phyloP scores from a whole-genome alignment of 2,113 vertebrate species.

The Butorides virescens region DNA sequence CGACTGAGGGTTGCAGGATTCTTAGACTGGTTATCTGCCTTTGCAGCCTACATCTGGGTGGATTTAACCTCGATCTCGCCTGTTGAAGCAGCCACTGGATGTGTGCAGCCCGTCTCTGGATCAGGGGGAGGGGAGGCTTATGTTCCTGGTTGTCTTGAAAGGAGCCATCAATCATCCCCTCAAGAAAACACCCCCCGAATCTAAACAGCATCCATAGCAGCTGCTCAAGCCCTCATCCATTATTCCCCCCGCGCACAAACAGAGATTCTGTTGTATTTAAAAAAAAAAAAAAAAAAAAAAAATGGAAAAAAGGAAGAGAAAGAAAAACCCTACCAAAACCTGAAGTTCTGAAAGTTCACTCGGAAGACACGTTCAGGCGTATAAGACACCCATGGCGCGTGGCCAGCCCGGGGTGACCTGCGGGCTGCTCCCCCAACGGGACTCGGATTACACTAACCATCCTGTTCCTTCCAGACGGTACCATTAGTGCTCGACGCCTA shows the following conservation, averaged over 20 bases:
- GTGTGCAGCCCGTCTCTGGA: not conserved
- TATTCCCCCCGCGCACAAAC: not conserved
- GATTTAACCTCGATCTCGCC: not conserved
- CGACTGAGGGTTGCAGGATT: not conserved
- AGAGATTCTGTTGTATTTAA: not conserved
- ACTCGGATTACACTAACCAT: not conserved
- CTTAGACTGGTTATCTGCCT: not conserved
- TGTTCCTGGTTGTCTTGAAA: not conserved
- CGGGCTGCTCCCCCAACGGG: not conserved
- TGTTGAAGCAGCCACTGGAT: not conserved
- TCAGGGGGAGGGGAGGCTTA: not conserved
- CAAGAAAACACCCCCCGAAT: not conserved
- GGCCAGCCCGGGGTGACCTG: not conserved
- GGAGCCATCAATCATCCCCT: conserved; percentile 19
- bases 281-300: not conserved
- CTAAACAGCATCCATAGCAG: not conserved
- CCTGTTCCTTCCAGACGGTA: not conserved
- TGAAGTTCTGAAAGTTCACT: not conserved
- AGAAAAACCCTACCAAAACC: not conserved
- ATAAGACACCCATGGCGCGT: rapidly evolving
- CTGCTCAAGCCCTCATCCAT: not conserved
- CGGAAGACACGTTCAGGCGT: not conserved
- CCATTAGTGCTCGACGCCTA: not conserved
- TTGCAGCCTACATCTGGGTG: not conserved
- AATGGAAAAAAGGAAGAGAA: not conserved